Base-by-base conservation (phyloP, 2,113 vertebrate genomes). In the Elephas maximus region DNA sequence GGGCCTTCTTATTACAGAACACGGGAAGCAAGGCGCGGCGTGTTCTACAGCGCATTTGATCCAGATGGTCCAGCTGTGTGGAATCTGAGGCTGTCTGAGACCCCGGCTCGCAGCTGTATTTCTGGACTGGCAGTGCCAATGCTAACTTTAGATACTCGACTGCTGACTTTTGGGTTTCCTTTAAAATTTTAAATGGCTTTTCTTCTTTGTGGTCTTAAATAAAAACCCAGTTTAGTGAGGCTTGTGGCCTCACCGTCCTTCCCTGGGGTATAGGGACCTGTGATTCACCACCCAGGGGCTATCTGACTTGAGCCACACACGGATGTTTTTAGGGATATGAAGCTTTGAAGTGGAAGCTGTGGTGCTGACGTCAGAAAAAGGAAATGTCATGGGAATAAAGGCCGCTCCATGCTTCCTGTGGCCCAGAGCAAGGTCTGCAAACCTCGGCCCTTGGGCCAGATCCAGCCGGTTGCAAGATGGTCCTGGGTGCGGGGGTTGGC, bases 1-100 rank as follows among this genome's bases (percentile, higher is more conserved):
- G 96, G 93, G 97, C 97, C 90, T 96, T 30, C 92, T 83, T 6
- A 5, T 95, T 97, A 90, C 87, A 97, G 94, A 90, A 91, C 95
- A 93, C 30, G 67, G 95, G 93, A 95, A 91, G 60, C n/a, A 60
- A 74, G 88, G 45, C 0, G 0, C 30, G n/a, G 7, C 45, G 1
- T 37, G 41, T 82, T 79, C 45, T 10, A 33, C 14, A 8, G 21
- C 1, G 15, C 89, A 57, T 82, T 97, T 87, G 4, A 67, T 97
- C 95, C 84, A 85, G 51, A 28, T 33, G 17, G 73, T 87, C 91
- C 44, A 87, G 41, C 62, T 88, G 48, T 48, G 48, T 10, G 10
- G 48, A 48, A 5, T 48, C 48, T n/a, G 20, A 14, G 79, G 88
- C 88, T 86, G 20, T 0, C 74, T 53, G 81, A 6, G 0, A 85